These are phyloP conservation scores for Allacma fusca DNA, from an alignment of 2,888 invertebrate genomes.

Conservation along the genomic window DNA sequence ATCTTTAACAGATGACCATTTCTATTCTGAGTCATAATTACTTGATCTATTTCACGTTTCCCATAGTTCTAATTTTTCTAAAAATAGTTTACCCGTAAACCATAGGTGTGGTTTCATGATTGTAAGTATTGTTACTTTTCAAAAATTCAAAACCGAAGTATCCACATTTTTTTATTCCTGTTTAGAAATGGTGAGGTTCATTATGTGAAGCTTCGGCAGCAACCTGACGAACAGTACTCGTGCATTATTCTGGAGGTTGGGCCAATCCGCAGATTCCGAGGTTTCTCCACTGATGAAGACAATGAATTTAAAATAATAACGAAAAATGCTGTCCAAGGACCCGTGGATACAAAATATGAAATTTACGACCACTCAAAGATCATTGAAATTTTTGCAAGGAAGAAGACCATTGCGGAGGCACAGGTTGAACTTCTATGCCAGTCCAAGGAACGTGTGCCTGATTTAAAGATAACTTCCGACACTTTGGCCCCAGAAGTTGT, in stretches of 20 bases:
- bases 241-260: conserved; percentile 48
- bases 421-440: conserved; percentile 48
- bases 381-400: conserved; percentile 51
- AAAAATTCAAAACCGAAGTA: no score
- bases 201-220: conserved; percentile 48
- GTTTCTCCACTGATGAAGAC: conserved; percentile 48
- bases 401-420: conserved; percentile 30
- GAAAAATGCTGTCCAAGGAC: conserved; percentile 45
- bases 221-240: background rate
- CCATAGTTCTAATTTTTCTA: no score
- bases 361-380: conserved; percentile 44
- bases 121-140: no score
- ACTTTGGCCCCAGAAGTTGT: conserved; percentile 48
- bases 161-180: no score
- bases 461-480: background rate
- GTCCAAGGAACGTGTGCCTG: conserved; percentile 21
- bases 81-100: no score
- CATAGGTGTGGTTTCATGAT: no score
- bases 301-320: conserved; percentile 43
- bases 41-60: no score
- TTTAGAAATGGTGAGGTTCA: conserved; percentile 45
- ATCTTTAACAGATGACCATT: no score
- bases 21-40: no score
- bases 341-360: conserved; percentile 44
- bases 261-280: conserved; percentile 44